A percentile compares a stretch with the other conserved stretches of the same genome.
Conservation (phyloP, 2,888 invertebrate genomes). For the Stenodera caucasica region DNA sequence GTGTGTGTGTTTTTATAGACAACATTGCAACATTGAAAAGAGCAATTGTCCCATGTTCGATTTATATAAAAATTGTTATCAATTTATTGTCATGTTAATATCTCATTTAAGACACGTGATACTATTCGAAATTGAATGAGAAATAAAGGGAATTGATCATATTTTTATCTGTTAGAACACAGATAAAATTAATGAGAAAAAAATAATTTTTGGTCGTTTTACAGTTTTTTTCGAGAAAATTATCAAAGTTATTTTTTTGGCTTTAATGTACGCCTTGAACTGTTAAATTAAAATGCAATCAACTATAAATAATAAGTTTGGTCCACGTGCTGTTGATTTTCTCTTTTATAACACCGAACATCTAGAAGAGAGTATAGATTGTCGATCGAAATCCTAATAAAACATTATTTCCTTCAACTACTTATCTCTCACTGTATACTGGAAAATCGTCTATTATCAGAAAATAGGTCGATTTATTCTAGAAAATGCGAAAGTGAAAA, state of each 20-base stretch:
- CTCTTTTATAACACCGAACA: too few species aligned
- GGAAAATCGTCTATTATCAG: too few species aligned
- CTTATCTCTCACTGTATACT: conserved; percentile 28
- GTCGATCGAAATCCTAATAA: conserved; percentile 46
- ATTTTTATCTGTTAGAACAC: neutral
- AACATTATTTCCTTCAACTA: conserved; percentile 37
- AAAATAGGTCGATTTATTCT: too few species aligned
- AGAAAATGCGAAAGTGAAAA: too few species aligned
- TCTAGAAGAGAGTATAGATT: too few species aligned
- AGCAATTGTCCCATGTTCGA: conserved; percentile 17
- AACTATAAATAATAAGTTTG: conserved; percentile 48
- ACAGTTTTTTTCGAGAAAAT: neutral
- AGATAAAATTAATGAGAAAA: conserved; percentile 6
- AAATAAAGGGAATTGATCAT: neutral
- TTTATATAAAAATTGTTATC: conserved; percentile 14
- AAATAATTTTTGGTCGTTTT: neutral
- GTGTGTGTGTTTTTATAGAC: too few species aligned
- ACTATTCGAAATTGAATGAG: neutral
- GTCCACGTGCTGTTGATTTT: conserved; percentile 40
- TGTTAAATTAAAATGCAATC: conserved; percentile 52
- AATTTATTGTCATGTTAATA: conserved; percentile 21
- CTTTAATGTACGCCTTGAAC: conserved; percentile 39
- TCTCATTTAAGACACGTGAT: conserved; percentile 1
- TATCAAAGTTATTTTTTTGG: neutral
- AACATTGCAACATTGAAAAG: conserved; percentile 17